Base-by-base conservation (phyloP, 2,113 vertebrate species). In the Gallinago undulata region DNA sequence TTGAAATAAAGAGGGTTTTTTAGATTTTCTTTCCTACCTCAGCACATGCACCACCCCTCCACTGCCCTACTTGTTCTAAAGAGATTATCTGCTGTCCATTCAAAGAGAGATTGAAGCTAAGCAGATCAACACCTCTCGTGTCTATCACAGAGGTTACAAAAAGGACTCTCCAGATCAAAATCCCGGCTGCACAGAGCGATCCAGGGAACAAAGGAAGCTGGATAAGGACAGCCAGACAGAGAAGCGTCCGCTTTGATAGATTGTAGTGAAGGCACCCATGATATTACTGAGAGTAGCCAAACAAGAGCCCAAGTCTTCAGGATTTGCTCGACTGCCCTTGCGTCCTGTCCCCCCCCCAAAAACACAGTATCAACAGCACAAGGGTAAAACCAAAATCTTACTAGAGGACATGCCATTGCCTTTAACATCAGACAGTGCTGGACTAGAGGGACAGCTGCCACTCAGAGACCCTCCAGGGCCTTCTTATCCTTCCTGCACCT, bases 81-180 rank as follows among this genome's bases (percentile, higher is more conserved):
- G 97, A 98, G 98, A 98, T 99, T 99, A 99, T 97, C 96, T 97
- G 91, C 93, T 97, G 95, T 95, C 80, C 55, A 84, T 98, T 98
- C 97, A 95, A 97, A 97, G 94, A 78, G 97, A 98, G 98, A 98
- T 98, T 98, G 98, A 98, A 96, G 96, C 97, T 99, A 99, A 99
- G 98, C 97, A 98, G 98, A 98, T 99, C 98, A 98, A 97, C 97
- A 77, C 89, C 82, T 97, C 91, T 96, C 2, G 0, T 90, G 95
- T 95, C 89, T 95, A 72, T 96, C 94, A 64, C 70, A 96, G 87
- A 95, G 97, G 90, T 97, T 96, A 97, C 97, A 90, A 93, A 91
- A 93, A 96, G 97, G 96, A 94, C 89, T 94, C 87, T 74, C n/a
- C 79, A 89, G 51, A 74, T 88, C 82, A 93, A 75, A 90, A 80